Base-by-base conservation (phyloP, 2,113 vertebrate species). In the Xiphophorus maculatus region DNA sequence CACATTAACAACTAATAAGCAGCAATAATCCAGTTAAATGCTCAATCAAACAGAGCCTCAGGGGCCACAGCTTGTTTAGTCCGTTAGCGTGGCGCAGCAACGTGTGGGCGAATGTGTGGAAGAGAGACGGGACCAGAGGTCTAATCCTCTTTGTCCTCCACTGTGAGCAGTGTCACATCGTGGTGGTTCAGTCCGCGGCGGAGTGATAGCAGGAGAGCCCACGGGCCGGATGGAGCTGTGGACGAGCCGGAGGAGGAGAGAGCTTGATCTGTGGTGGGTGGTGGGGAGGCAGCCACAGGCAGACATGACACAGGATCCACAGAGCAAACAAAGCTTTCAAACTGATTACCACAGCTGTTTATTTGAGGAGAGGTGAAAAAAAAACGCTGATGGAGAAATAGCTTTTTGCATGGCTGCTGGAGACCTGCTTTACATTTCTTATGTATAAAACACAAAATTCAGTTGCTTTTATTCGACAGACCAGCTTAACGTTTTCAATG, bases 301-400 rank as follows among this genome's bases (percentile, higher is more conserved):
- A 80, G 85, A 88, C 85, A 87, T 76, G 78, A 88, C 87, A 80
- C 83, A 76, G 86, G 84, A 90, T 79, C 74, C 81, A 89, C 87
- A 91, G 91, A 91, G 84, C 86, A 93, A 93, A 94, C 92, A 90
- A 91, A 93, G 87, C 85, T 91, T 88, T 90, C 90, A 88, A 93
- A 93, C 87, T 93, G 92, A 94, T 93, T 93, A 94, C 86, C 82
- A 89, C 89, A 92, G 93, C 91, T 86, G 86, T 93, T 93, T 91
- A 90, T 88, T 86, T 92, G 80, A 86, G 83, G 79, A 82, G 69
- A 64, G 81, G 75, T 32, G 5, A 84, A 73, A 44, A 19, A 68
- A 74, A 90, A 91, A 69, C 25, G 84, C 89, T 93, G 91, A 94
- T 89, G 77, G 77, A 89, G 86, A 81, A 84, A 81, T 86, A 87